Evolutionary conservation across 2,797 vertebrate genomes (phyloP).

Genomic region (Enteromius treurensis): DNA sequence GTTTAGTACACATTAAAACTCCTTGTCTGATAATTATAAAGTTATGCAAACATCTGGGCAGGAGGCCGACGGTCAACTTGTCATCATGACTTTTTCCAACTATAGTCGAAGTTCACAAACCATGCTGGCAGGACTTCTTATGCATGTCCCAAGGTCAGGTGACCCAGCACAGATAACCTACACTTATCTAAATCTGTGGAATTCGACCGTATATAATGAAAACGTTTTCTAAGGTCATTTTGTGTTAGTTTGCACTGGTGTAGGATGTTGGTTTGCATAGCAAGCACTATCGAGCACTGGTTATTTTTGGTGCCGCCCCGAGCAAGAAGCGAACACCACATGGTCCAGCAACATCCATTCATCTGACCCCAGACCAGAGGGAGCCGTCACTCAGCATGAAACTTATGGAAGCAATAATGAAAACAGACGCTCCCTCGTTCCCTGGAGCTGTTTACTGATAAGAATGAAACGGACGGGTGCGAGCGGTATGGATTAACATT

Average conservation of each 20-base stretch:
- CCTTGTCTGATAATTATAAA: slow-evolving; percentile 33
- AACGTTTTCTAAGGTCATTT: not conserved
- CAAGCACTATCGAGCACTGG: slow-evolving; percentile 14
- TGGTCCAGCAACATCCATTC: slow-evolving; percentile 2
- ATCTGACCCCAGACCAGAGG: slow-evolving; percentile 34
- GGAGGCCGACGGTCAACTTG: slow-evolving; percentile 47
- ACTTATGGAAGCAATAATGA: slow-evolving; percentile 3
- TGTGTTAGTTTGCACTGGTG: not conserved
- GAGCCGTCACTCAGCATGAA: not conserved
- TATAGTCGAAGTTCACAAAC: slow-evolving; percentile 2
- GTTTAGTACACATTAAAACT: not conserved
- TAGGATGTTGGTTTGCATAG: not conserved
- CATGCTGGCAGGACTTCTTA: not conserved
- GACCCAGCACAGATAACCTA: not conserved
- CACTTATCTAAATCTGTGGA: not conserved
- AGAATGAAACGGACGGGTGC: slow-evolving; percentile 1
- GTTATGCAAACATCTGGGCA: slow-evolving; percentile 55
- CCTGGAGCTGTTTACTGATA: not conserved
- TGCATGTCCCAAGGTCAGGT: not conserved
- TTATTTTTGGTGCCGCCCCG: slow-evolving; percentile 19
- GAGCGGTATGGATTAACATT: not conserved
- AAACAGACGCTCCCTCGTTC: not conserved
- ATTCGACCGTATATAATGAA: not conserved
- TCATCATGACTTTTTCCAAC: slow-evolving; percentile 49
- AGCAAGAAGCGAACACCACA: slow-evolving; percentile 13